phyloP scores from a whole-genome alignment of 2,113 vertebrate genomes.

The Caranx melampygus region DNA sequence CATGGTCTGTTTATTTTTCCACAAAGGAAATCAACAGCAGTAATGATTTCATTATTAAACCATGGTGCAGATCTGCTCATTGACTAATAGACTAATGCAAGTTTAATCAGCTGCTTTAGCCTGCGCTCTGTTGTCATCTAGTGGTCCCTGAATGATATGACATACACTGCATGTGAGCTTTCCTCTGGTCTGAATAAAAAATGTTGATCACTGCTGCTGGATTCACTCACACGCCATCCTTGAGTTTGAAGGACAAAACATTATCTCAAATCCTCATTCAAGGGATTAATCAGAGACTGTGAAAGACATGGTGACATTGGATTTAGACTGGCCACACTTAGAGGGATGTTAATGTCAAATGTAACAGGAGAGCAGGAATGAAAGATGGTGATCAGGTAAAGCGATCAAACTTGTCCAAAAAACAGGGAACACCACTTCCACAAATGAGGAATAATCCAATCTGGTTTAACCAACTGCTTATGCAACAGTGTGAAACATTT shows the following conservation, averaged over 20 bases:
- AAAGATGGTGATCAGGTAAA: not conserved
- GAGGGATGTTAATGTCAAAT: not conserved
- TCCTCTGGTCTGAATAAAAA: conserved; percentile 3
- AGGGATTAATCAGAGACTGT: not conserved
- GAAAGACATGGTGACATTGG: not conserved
- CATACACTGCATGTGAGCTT: conserved; percentile 1
- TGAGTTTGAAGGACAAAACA: conserved; percentile 19
- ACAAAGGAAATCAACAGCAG: conserved; percentile 54
- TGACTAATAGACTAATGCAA: conserved; percentile 55
- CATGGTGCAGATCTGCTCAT: conserved; percentile 55
- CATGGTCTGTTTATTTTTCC: conserved; percentile 46
- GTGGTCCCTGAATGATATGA: conserved; percentile 42
- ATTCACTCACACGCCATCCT: conserved; percentile 3
- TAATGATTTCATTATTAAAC: conserved; percentile 65
- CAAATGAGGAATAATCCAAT: not conserved
- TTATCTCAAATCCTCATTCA: not conserved
- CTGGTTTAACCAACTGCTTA: not conserved
- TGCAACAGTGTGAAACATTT: conserved; percentile 19
- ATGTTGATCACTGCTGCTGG: conserved; percentile 8
- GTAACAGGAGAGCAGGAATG: not conserved
- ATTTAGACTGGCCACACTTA: not conserved
- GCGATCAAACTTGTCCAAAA: conserved; percentile 26
- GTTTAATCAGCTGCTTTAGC: conserved; percentile 59
- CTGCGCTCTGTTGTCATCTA: conserved; percentile 78
- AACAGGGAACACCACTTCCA: not conserved